These are phyloP conservation scores for Mellilla xanthometata DNA, from an alignment of 2,888 invertebrate genomes.

Conservation along the genomic window DNA sequence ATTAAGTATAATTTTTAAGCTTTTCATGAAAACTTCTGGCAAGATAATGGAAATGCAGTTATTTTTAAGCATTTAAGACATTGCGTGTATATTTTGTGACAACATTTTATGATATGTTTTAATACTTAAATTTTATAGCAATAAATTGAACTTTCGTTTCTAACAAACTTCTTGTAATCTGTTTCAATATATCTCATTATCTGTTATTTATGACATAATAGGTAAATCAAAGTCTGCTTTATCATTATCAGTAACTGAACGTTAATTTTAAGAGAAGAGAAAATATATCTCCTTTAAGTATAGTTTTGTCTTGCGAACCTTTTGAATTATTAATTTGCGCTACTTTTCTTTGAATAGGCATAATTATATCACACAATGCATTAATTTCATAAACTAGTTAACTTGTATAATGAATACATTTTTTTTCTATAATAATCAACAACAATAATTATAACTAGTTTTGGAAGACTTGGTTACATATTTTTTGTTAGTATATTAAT, in stretches of 20 bases:
- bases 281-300: too few relatives aligned
- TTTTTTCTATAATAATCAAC: conserved; percentile 27
- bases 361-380: conserved; percentile 35
- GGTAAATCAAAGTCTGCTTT: too few relatives aligned
- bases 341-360: conserved; percentile 31
- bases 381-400: conserved; percentile 38
- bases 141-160: too few relatives aligned
- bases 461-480: conserved; percentile 44
- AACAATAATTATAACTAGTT: conserved; percentile 30
- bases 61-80: conserved; percentile 21
- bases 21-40: conserved; percentile 8
- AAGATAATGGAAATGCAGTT: background rate
- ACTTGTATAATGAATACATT: conserved; percentile 40
- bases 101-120: conserved; percentile 7
- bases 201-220: too few relatives aligned
- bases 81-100: background rate
- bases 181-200: too few relatives aligned
- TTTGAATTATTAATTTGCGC: conserved; percentile 1
- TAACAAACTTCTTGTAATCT: too few relatives aligned
- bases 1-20: conserved; percentile 16
- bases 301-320: too few relatives aligned
- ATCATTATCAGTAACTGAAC: too few relatives aligned
- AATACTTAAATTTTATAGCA: background rate
- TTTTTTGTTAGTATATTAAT: conserved; percentile 10
- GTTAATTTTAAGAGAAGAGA: too few relatives aligned